Evolutionary conservation across 2,888 invertebrate genomes (phyloP).

Genomic region (Oscheius sp.): DNA sequence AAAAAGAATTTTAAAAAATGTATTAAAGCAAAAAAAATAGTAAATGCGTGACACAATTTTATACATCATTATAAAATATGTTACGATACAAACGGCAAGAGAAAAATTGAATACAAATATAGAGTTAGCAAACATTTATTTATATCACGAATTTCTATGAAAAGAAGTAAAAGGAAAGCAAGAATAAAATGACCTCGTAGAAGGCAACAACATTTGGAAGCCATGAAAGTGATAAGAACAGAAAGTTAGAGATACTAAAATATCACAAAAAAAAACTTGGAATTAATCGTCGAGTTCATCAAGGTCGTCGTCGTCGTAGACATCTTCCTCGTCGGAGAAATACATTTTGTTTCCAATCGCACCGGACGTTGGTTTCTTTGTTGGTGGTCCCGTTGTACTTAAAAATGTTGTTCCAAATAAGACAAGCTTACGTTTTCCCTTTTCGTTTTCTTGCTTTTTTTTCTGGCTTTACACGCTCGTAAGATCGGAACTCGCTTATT

Average conservation of each 20-base stretch:
- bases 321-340: conserved; percentile 58
- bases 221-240: conserved; percentile 2
- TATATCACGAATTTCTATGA: too few species aligned
- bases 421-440: not conserved
- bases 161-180: conserved; percentile 4
- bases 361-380: conserved; percentile 24
- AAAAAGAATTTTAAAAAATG: too few species aligned
- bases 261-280: not conserved
- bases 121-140: not conserved
- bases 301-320: conserved; percentile 32
- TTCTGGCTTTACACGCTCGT: conserved; percentile 15
- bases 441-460: conserved; percentile 23
- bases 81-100: not conserved
- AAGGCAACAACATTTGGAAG: conserved; percentile 17
- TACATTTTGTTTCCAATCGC: conserved; percentile 48
- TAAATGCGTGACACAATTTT: too few species aligned
- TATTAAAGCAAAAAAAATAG: too few species aligned
- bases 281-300: conserved; percentile 19
- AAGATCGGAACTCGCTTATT: conserved; percentile 58
- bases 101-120: not conserved
- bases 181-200: conserved; percentile 19
- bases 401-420: not conserved
- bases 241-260: conserved; percentile 1
- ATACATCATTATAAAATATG: too few species aligned
- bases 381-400: not conserved